Percentiles rank a stretch among this genome's conserved stretches.
phyloP scores from a whole-genome alignment of 2,113 vertebrate genomes.

The Verasper variegatus region DNA sequence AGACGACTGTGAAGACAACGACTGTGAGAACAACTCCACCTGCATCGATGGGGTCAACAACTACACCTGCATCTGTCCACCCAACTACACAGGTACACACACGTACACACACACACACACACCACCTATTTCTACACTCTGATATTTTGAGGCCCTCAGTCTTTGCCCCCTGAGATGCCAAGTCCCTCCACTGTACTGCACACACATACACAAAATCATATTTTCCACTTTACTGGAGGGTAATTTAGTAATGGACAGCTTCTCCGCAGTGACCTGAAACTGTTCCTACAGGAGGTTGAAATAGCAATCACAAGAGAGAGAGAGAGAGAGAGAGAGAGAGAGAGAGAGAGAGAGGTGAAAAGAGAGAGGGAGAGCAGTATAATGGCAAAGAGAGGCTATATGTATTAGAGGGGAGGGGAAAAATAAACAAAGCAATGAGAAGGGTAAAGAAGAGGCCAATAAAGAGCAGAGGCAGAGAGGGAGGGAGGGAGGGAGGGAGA shows the following conservation, averaged over 20 bases:
- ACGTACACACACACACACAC: background rate
- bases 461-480: conserved; percentile 35
- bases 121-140: background rate
- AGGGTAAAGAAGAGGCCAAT: conserved; percentile 42
- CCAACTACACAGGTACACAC: conserved; percentile 90
- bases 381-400: conserved; percentile 36
- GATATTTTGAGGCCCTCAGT: conserved; percentile 21
- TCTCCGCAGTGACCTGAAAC: conserved; percentile 65
- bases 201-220: conserved; percentile 42
- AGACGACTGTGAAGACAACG: conserved; percentile 96
- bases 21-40: conserved; percentile 97
- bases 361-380: conserved; percentile 1
- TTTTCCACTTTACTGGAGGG: conserved; percentile 69
- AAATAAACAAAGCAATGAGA: conserved; percentile 52
- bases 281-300: conserved; percentile 64
- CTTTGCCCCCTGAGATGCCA: conserved; percentile 23
- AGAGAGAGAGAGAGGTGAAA: background rate
- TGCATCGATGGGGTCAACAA: conserved; percentile 96
- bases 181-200: conserved; percentile 17
- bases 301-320: conserved; percentile 45
- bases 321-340: background rate
- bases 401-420: conserved; percentile 2
- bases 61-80: conserved; percentile 91
- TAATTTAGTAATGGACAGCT: conserved; percentile 64
- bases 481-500: conserved; percentile 2